phyloP scores from a whole-genome alignment of 2,888 invertebrate genomes.

The Tigriopus californicus region DNA sequence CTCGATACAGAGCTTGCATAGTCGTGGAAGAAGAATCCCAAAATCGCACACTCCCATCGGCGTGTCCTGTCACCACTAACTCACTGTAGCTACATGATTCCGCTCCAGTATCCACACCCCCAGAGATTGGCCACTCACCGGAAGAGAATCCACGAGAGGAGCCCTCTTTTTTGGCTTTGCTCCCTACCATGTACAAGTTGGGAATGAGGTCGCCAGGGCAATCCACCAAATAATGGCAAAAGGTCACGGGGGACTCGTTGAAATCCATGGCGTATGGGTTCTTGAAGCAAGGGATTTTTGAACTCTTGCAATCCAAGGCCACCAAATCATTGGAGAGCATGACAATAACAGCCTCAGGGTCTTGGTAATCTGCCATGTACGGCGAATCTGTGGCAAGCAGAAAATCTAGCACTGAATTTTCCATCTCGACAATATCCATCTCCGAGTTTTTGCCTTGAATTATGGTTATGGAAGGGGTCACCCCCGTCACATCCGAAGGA shows the following conservation, averaged over 20 bases:
- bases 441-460: constrained; percentile 90
- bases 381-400: constrained; percentile 87
- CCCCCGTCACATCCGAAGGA: constrained; percentile 68
- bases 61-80: constrained; percentile 43
- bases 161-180: constrained; percentile 19
- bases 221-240: constrained; percentile 89
- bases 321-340: constrained; percentile 93
- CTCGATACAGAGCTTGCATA: constrained; percentile 72
- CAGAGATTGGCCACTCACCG: constrained; percentile 86
- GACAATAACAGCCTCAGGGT: constrained; percentile 93
- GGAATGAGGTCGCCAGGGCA: constrained; percentile 95
- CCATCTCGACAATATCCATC: constrained; percentile 75
- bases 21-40: constrained; percentile 97
- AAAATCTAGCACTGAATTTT: constrained; percentile 92
- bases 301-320: constrained; percentile 82
- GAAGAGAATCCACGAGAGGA: constrained; percentile 56
- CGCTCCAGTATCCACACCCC: constrained; percentile 40
- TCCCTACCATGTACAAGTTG: constrained; percentile 88
- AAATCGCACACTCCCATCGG: constrained; percentile 95
- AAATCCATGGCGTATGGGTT: constrained; percentile 99
- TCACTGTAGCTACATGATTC: constrained; percentile 6
- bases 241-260: constrained; percentile 95
- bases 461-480: constrained; percentile 83
- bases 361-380: constrained; percentile 83
- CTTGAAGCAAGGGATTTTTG: constrained; percentile 95